Evolutionary conservation across 1,140 invertebrate species (phyloP), one percentile per base, ranked within the genome.

Genomic region (Adelges cooleyi): DNA sequence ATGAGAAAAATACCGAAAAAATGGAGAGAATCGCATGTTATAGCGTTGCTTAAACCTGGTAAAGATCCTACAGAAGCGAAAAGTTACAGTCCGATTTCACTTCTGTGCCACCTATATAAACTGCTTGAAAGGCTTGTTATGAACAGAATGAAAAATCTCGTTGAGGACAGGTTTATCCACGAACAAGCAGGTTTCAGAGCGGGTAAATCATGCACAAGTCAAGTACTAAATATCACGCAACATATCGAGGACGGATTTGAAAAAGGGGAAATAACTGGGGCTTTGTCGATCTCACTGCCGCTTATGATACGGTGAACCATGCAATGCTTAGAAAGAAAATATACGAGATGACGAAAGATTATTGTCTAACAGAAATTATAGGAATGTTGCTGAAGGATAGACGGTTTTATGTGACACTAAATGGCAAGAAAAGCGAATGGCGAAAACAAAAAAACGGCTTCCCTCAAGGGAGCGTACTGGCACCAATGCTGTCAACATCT

Each of bases 401-500:
- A 49, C 38, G 51, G 18, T 68, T 68, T 38, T 68, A 66, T 54
- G 65, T 68, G 8, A 66, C 20, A n/a, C 38, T 68, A 42, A 17
- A 68, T 22, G 38, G 29, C 20, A 59, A 53, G 25, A 67, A 68
- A 9, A 62, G 65, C 29, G 20, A 42, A 33, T 66, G 65, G 53
- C 42, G 56, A 44, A 62, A 25, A 10, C 68, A 68, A 42, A 68
- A 54, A 67, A 68, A 68, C 27, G 51, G 67, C 11, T 36, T 67
- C 2, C 72, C 72, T 3, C 71, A 74, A 67, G 72, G 73, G 10
- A 70, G 70, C 33, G 70, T 73, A 10, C 65, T 73, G 13, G 68
- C 69, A 3, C 72, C 73, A 11, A 67, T 66, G 4, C 50, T 73
- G 1, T 72, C 49, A 69, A 69, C 38, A 67, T 72, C 1, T 72